Percentiles rank a stretch among this genome's conserved stretches.
Evolutionary conservation across 2,113 vertebrate species (phyloP).

Genomic region (Rhynchomys soricoides): DNA sequence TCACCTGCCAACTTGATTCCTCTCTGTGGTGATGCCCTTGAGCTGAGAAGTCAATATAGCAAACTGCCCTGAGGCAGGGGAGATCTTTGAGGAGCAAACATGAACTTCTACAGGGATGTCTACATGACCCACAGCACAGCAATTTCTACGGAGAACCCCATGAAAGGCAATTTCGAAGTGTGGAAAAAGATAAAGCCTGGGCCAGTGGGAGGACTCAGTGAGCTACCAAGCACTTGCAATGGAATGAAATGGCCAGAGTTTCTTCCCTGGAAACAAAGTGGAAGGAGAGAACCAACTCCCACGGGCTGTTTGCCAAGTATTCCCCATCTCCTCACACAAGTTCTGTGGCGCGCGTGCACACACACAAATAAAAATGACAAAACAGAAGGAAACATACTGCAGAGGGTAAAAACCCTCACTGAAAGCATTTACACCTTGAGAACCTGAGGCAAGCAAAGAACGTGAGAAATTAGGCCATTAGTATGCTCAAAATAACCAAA

Average conservation of each 20-base stretch:
- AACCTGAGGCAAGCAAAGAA: background rate
- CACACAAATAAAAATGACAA: background rate
- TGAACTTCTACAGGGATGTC: background rate
- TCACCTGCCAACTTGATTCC: background rate
- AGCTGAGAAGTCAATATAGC: background rate
- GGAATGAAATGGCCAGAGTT: too few species aligned
- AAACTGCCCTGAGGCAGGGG: background rate
- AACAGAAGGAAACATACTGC: background rate
- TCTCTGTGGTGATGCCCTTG: background rate
- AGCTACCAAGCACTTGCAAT: too few species aligned
- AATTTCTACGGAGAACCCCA: background rate
- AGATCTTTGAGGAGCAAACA: background rate
- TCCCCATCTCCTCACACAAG: background rate
- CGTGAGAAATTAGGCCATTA: background rate
- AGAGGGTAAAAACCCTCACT: background rate
- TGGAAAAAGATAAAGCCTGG: background rate
- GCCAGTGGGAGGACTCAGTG: background rate
- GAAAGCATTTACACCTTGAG: background rate
- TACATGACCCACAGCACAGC: background rate
- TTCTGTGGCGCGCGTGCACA: background rate
- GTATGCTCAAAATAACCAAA: background rate
- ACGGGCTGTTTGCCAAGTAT: background rate
- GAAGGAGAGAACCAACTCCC: background rate
- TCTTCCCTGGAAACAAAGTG: background rate
- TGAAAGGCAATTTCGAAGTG: background rate